Conservation (phyloP, 23 tunicate species). For the Trididemnum nubilum region DNA sequence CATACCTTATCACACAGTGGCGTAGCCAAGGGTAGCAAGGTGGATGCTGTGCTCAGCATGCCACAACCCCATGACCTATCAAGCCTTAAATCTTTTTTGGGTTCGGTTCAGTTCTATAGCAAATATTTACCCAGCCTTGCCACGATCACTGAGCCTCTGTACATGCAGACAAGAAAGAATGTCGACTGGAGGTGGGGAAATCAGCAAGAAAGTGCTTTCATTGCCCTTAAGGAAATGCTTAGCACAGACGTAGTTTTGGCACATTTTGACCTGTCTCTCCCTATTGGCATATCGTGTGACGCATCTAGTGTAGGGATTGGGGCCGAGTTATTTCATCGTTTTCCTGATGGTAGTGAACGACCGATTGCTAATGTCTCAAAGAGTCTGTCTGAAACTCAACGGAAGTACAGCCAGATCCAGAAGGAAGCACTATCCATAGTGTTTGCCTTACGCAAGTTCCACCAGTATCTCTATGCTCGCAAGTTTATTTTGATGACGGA, state of each 20-base stretch:
- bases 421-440: too few relatives aligned
- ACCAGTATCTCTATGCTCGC: too few relatives aligned
- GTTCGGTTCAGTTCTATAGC: constrained; percentile 41
- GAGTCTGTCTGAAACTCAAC: constrained; percentile 11
- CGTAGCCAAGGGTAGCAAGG: constrained; percentile 22
- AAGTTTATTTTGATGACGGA: too few relatives aligned
- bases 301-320: constrained; percentile 27
- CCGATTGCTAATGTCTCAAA: constrained; percentile 35
- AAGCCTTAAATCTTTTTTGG: constrained; percentile 34
- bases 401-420: constrained; percentile 40
- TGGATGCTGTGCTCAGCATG: constrained; percentile 40
- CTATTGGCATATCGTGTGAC: too few relatives aligned
- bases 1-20: constrained; percentile 22
- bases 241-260: constrained; percentile 5
- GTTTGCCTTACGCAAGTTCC: too few relatives aligned
- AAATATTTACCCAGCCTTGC: constrained; percentile 23
- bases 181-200: constrained; percentile 20
- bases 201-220: constrained; percentile 8
- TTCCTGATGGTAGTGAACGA: too few relatives aligned
- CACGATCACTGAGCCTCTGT: constrained; percentile 31
- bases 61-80: constrained; percentile 22
- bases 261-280: constrained; percentile 27
- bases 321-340: constrained; percentile 36
- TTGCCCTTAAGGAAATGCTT: constrained; percentile 9
- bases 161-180: not conserved